Evolutionary conservation across 2,888 invertebrate genomes (phyloP), one percentile per base, ranked within the genome.

Genomic region (Cantharis rustica): DNA sequence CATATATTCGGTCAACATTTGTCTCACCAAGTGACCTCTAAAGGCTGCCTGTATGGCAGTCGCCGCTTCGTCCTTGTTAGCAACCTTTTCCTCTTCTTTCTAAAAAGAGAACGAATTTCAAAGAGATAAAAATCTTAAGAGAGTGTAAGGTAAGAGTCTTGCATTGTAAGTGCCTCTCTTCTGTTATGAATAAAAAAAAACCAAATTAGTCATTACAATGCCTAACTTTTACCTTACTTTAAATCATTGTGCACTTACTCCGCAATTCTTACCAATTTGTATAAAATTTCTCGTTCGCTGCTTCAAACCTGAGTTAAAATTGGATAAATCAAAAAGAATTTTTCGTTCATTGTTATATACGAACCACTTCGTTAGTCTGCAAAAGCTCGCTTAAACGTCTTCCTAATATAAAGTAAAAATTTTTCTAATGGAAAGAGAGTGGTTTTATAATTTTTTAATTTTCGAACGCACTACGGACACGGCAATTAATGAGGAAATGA

Each of bases 91-190:
- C n/a, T 3, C 4, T 47, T 47, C 47, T n/a, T n/a, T 47, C 47
- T 47, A 47, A 47, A 47, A 47, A 47, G n/a, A 47, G n/a, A 47
- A 47, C n/a, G 47, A 47, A 47, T 47, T 7, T 47, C 47, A 47
- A 47, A 47, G 47, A 47, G 47, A 47, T 47, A 47, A 47, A 47
- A 47, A n/a, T 47, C 47, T n/a, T 47, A 47, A 47, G n/a, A 47
- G 5, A 47, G 10, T 16, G 72, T 76, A 87, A 88, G 88, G 88
- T 87, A 87, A 87, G 86, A 87, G 88, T 87, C 86, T 87, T 86
- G 86, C 86, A 88, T 86, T 87, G 88, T 86, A 88, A 88, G 88
- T 88, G 87, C 84, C 81, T 68, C n/a, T 47, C 47, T 47, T 47
- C 47, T n/a, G 31, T 31, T 31, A 61, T 20, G 69, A 47, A 61